These are phyloP conservation scores for Sparidentex hasta DNA, from an alignment of 2,797 vertebrate species.

Conservation along the genomic window DNA sequence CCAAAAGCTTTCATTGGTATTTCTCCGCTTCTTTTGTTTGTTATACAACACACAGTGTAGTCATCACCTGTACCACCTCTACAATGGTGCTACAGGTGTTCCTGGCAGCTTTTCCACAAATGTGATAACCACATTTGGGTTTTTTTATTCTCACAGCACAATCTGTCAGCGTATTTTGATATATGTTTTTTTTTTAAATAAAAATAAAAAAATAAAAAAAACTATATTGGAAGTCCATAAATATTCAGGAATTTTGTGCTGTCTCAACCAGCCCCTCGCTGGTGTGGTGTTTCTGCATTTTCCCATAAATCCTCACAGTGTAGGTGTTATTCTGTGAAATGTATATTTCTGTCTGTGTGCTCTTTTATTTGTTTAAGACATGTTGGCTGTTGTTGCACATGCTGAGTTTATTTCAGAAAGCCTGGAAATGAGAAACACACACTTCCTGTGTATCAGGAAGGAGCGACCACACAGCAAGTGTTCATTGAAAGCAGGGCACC, in stretches of 20 bases:
- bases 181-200: too few species aligned
- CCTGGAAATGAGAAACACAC: constrained; percentile 18
- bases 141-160: background rate
- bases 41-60: background rate
- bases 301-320: background rate
- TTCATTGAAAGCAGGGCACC: background rate
- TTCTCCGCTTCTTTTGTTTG: constrained; percentile 5
- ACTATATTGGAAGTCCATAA: background rate
- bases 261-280: background rate
- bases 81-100: background rate
- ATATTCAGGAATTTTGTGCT: background rate
- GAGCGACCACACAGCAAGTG: constrained; percentile 8
- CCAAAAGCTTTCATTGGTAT: constrained; percentile 8
- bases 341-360: background rate
- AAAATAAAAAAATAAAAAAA: too few species aligned
- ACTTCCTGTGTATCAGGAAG: background rate
- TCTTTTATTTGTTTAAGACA: background rate
- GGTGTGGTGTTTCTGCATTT: background rate
- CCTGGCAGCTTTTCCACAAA: background rate
- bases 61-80: constrained; percentile 2
- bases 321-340: too few species aligned
- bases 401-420: constrained; percentile 5
- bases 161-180: background rate
- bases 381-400: background rate
- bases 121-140: background rate